These are phyloP conservation scores for Pterobdella sp. DNA, from an alignment of 2,888 invertebrate species.

Conservation along the genomic window DNA sequence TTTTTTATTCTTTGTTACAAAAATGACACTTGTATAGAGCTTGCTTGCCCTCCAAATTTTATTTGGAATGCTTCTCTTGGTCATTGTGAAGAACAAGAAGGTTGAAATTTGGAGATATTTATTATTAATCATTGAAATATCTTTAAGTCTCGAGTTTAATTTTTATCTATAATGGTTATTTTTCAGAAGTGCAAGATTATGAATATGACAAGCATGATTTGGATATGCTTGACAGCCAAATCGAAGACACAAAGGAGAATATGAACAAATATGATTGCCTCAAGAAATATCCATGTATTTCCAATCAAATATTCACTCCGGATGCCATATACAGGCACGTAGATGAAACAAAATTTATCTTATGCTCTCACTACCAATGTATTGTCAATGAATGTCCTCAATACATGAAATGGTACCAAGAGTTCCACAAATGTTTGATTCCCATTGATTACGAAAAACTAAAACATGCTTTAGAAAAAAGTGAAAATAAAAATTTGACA, in stretches of 20 bases:
- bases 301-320: constrained; percentile 7
- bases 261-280: constrained; percentile 22
- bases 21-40: constrained; percentile 25
- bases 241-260: neutral
- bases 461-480: no score
- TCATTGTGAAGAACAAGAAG: constrained; percentile 11
- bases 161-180: no score
- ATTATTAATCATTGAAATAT: no score
- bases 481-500: no score
- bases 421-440: constrained; percentile 26
- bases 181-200: neutral
- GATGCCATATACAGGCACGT: constrained; percentile 15
- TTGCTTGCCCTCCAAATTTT: constrained; percentile 18
- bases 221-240: neutral
- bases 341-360: constrained; percentile 17
- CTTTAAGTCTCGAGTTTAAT: no score
- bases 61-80: constrained; percentile 14
- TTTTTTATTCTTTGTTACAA: constrained; percentile 26
- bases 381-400: neutral
- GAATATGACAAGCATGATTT: constrained; percentile 8
- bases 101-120: neutral
- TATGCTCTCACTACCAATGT: constrained; percentile 12
- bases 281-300: constrained; percentile 13
- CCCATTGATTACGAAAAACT: constrained; percentile 17
- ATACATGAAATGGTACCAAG: constrained; percentile 19